These are phyloP conservation scores for Brachyopa scutellaris DNA, from an alignment of 2,888 invertebrate genomes.

Conservation along the genomic window DNA sequence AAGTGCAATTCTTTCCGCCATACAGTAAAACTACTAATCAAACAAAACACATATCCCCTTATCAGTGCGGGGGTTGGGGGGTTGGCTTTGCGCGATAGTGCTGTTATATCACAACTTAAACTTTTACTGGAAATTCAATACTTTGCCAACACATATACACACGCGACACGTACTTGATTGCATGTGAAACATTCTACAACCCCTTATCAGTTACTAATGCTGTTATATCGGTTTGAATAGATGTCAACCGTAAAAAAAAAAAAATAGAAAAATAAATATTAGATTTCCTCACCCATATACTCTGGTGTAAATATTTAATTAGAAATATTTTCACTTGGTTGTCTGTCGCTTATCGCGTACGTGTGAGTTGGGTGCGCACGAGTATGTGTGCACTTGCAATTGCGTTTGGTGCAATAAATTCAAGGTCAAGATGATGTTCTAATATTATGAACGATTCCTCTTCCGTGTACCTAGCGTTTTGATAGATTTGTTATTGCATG, in stretches of 20 bases:
- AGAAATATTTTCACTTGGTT: conserved; percentile 36
- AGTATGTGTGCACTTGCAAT: conserved; percentile 48
- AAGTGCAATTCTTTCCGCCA: conserved; percentile 4
- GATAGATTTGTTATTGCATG: conserved; percentile 59
- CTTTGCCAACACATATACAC: neutral
- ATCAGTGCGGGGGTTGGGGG: conserved; percentile 37
- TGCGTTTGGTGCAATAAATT: conserved; percentile 63
- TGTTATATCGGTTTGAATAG: conserved; percentile 32
- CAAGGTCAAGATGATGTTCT: conserved; percentile 69
- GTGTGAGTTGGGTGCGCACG: neutral
- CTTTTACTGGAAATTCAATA: conserved; percentile 44
- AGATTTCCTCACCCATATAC: conserved; percentile 46
- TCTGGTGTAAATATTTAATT: conserved; percentile 63
- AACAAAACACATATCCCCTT: conserved; percentile 24
- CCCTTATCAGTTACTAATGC: conserved; percentile 63
- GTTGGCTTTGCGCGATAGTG: conserved; percentile 25
- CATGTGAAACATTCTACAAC: conserved; percentile 44
- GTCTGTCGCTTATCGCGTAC: neutral
- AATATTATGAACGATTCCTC: conserved; percentile 47
- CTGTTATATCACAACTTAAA: conserved; percentile 7
- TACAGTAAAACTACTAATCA: conserved; percentile 4
- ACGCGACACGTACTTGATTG: conserved; percentile 7
- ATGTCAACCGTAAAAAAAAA: conserved; percentile 49
- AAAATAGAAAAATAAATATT: conserved; percentile 51
- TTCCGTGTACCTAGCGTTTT: conserved; percentile 54